Base-by-base conservation (phyloP, 2,113 vertebrate genomes). In the zebrafish (Danio rerio) region DNA sequence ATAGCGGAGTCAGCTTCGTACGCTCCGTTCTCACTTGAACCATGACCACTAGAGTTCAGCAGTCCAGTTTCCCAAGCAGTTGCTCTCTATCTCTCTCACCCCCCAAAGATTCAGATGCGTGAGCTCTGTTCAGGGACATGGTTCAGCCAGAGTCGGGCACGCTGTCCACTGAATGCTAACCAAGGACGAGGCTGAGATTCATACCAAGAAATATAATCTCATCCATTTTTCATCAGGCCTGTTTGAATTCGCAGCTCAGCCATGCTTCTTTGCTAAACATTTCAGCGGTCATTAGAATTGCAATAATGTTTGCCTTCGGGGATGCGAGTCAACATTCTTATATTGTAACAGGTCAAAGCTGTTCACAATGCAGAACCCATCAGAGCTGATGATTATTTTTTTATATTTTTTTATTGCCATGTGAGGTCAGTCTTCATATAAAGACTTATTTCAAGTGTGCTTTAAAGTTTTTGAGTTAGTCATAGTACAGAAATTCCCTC, bases 141-240 rank as follows among this genome's bases (percentile, higher is more conserved):
- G 81, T 74, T 85, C 59, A 68, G 52, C 18, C 80, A 73, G 20
- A 52, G 20, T 50, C 58, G 71, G 42, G 59, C 40, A 31, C 56
- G 20, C 68, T 62, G 53, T 71, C 59, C 15, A 42, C 42, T 40
- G 47, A 21, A 76, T 83, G 55, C 40, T 76, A 76, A 83, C 65
- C 70, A 78, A 63, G n/a, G 45, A 75, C 56, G 59, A 56, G 49
- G 55, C 31, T n/a, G 31, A 63, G 18, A 86, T 85, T 45, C 53
- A 9, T 59, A 31, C 61, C 40, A 42, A 31, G 52, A 85, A 80
- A 82, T 69, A 65, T 52, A 74, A 83, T 79, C 76, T 78, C 75
- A 75, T 85, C 11, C 45, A 62, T 80, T 76, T 79, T 82, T 84
- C 82, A 80, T 43, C 53, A 66, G 61, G 18, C n/a, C 15, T 31